phyloP scores from a whole-genome alignment of 1,140 invertebrate species.

The Lepidurus packardi region DNA sequence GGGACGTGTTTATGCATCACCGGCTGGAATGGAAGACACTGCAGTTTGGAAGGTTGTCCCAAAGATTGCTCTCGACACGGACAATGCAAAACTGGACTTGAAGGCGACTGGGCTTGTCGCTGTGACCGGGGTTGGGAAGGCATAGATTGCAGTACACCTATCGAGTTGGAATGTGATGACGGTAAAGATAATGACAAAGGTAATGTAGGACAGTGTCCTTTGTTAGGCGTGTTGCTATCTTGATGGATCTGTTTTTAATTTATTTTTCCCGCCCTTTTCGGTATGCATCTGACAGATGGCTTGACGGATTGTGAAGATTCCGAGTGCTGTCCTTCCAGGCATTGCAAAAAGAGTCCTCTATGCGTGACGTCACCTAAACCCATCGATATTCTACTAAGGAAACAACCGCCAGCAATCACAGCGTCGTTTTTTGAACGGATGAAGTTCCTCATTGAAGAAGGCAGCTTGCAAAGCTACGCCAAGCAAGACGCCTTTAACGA shows the following conservation, averaged over 20 bases:
- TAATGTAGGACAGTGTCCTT: conserved; percentile 46
- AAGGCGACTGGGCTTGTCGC: conserved; percentile 70
- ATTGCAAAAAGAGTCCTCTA: conserved; percentile 83
- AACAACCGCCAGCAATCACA: conserved; percentile 91
- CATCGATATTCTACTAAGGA: conserved; percentile 85
- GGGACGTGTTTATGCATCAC: conserved; percentile 93
- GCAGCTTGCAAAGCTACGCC: conserved; percentile 95
- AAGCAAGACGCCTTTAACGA: conserved; percentile 95
- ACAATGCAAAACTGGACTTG: conserved; percentile 57
- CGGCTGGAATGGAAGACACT: conserved; percentile 96
- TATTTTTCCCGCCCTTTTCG: neutral
- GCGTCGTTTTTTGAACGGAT: conserved; percentile 96
- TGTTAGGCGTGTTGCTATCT: neutral
- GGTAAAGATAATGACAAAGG: conserved; percentile 93
- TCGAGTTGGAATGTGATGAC: conserved; percentile 90
- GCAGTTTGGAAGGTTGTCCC: conserved; percentile 90
- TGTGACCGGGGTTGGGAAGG: conserved; percentile 90
- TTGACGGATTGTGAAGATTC: conserved; percentile 96
- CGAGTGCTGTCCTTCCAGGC: conserved; percentile 75
- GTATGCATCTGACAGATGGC: conserved; percentile 65
- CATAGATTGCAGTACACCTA: conserved; percentile 76
- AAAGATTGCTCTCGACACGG: conserved; percentile 82
- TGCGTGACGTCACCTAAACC: conserved; percentile 92
- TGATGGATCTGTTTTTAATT: conserved; percentile 32
- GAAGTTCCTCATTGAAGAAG: conserved; percentile 96